Percentiles rank a stretch among this genome's conserved stretches.
Conservation (phyloP, 1,140 invertebrate species). For the Apis dorsata region DNA sequence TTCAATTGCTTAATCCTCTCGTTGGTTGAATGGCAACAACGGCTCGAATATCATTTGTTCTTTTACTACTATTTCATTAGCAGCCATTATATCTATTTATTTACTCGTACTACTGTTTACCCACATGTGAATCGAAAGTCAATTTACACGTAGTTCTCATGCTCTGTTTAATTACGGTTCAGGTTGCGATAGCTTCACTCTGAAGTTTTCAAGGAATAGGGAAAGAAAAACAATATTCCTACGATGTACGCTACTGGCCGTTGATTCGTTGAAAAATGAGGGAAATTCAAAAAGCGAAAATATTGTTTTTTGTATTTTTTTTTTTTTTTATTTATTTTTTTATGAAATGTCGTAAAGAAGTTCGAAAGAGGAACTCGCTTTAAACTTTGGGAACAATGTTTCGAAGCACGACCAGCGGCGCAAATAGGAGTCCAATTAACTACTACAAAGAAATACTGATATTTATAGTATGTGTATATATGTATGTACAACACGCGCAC, state of each 20-base stretch:
- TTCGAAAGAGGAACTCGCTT: neutral
- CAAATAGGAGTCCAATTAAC: constrained; percentile 42
- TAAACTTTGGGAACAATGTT: neutral
- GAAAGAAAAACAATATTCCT: neutral
- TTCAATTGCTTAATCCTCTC: constrained; percentile 3
- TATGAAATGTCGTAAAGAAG: neutral
- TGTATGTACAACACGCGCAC: neutral
- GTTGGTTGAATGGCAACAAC: neutral
- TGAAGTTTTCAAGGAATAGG: neutral
- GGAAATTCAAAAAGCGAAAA: neutral
- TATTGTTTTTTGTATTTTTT: neutral
- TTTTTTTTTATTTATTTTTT: neutral
- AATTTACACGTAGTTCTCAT: constrained; percentile 37
- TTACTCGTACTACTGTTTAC: constrained; percentile 8
- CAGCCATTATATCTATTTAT: neutral
- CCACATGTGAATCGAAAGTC: constrained; percentile 25
- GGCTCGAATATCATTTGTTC: neutral
- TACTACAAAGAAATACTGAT: constrained; percentile 57
- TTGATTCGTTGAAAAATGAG: neutral
- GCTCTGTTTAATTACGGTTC: constrained; percentile 12
- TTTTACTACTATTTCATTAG: constrained; percentile 26
- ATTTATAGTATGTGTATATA: constrained; percentile 47
- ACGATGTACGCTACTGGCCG: constrained; percentile 29
- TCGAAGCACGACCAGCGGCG: constrained; percentile 18
- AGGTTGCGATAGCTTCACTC: neutral